Base-by-base conservation (phyloP, 2,888 invertebrate species). In the Drosophila kanekoi region DNA sequence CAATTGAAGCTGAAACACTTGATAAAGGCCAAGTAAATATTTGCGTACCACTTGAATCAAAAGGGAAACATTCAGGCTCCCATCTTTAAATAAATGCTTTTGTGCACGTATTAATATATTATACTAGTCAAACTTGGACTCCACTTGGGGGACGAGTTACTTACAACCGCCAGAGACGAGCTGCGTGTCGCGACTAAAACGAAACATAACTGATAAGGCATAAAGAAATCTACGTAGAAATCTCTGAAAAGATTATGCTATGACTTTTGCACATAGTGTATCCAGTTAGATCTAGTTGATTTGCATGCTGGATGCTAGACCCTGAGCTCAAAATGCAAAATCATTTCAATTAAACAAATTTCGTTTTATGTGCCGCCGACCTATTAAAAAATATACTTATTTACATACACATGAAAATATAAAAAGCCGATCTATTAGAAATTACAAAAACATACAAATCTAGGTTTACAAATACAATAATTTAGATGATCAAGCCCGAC, bases 291-390 rank as follows among this genome's bases (percentile, higher is more conserved):
- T 53, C 73, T 53, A 49, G 73, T 60, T 45, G 8, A 23, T 57
- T 35, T 38, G 35, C 23, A 33, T 20, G 37, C 18, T 18, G 20
- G 70, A 77, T 18, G 49, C 43, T 13, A 13, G 70, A 71, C 78
- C 64, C 53, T 89, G 79, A 52, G 52, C 84, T 73, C 45, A 70
- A 84, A 76, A 67, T 44, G 48, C 45, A 68, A 86, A 82, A 79
- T 81, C 67, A 48, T 48, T 69, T 81, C 48, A 89, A 86, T 89
- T 71, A 2, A 28, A 78, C n/a, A 72, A 32, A 35, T 48, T 20
- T 10, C 49, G 62, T 44, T 64, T 59, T 38, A 56, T 44, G 44
- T 65, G 52, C 65, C 65, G 65, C 65, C 63, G 37, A 65, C 16
- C 13, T 49, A 49, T 11, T 33, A 20, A 28, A 23, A 3, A 6